phyloP scores from a whole-genome alignment of 2,888 invertebrate genomes.

The Rhamphomyia laevipes region DNA sequence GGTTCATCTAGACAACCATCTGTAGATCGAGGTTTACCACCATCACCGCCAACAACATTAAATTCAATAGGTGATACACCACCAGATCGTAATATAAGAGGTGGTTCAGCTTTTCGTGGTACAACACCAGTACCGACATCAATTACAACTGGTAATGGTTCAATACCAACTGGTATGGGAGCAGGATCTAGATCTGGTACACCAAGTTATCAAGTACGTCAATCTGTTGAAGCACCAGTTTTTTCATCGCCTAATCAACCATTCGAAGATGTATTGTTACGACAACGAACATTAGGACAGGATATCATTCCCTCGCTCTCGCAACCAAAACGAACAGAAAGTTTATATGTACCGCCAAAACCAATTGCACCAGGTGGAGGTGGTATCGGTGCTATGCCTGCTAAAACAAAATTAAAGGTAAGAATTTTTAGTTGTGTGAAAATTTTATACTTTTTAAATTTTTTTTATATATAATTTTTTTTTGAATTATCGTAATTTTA shows the following conservation, averaged over 20 bases:
- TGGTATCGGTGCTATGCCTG: slow-evolving; percentile 39
- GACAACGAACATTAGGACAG: slow-evolving; percentile 72
- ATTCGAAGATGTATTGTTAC: slow-evolving; percentile 71
- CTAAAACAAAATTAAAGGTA: slow-evolving; percentile 38
- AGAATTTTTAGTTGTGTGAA: slow-evolving; percentile 11
- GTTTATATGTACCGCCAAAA: slow-evolving; percentile 60
- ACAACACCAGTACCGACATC: slow-evolving; percentile 36
- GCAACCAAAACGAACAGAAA: slow-evolving; percentile 85
- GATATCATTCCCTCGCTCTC: slow-evolving; percentile 79
- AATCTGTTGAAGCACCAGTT: slow-evolving; percentile 39
- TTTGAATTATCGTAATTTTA: no score
- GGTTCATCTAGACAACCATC: slow-evolving; percentile 63
- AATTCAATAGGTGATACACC: slow-evolving; percentile 19
- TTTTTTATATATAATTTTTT: no score
- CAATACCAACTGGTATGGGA: slow-evolving; percentile 42
- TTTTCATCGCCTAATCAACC: slow-evolving; percentile 43
- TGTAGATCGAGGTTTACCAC: slow-evolving; percentile 47
- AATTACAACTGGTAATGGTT: slow-evolving; percentile 49
- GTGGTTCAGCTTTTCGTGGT: slow-evolving; percentile 44
- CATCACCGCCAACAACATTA: neutral
- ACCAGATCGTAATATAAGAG: slow-evolving; percentile 40
- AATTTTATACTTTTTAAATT: no score
- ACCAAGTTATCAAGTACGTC: slow-evolving; percentile 35
- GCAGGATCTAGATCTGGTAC: slow-evolving; percentile 38
- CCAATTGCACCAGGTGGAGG: slow-evolving; percentile 41